phyloP scores from a whole-genome alignment of 2,797 vertebrate genomes.

The Tamandua tetradactyla region DNA sequence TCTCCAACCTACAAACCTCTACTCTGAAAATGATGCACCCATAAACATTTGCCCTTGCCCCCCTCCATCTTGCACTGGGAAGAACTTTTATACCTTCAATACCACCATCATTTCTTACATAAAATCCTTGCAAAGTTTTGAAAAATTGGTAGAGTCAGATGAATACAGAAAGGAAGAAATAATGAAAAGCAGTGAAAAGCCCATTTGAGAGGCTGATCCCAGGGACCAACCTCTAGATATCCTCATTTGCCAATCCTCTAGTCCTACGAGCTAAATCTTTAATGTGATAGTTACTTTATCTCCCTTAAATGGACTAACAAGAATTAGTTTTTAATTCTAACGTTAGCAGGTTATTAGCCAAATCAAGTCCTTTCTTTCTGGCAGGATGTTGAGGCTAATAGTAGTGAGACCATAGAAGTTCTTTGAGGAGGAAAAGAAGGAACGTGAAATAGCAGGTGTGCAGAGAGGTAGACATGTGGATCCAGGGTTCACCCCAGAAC shows the following conservation, averaged over 20 bases:
- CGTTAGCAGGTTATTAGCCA: neutral
- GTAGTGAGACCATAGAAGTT: neutral
- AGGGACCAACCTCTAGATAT: neutral
- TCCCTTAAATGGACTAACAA: neutral
- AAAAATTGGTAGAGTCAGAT: neutral
- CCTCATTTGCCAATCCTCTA: neutral
- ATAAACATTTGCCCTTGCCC: neutral
- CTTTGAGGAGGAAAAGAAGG: neutral
- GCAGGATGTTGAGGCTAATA: neutral
- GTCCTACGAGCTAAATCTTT: neutral
- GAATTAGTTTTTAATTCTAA: neutral
- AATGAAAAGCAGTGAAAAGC: neutral
- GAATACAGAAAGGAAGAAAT: neutral
- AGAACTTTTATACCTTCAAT: neutral
- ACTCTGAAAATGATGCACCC: neutral
- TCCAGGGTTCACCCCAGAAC: neutral
- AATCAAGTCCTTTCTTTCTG: neutral
- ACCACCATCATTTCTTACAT: neutral
- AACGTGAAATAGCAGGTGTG: accelerated
- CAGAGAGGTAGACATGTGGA: neutral
- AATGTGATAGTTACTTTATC: neutral
- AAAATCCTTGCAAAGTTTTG: neutral
- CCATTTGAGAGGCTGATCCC: neutral
- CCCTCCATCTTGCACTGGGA: neutral
- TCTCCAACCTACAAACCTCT: neutral